Evolutionary conservation across 2,888 invertebrate genomes (phyloP).

Genomic region (Cerastoderma edule): DNA sequence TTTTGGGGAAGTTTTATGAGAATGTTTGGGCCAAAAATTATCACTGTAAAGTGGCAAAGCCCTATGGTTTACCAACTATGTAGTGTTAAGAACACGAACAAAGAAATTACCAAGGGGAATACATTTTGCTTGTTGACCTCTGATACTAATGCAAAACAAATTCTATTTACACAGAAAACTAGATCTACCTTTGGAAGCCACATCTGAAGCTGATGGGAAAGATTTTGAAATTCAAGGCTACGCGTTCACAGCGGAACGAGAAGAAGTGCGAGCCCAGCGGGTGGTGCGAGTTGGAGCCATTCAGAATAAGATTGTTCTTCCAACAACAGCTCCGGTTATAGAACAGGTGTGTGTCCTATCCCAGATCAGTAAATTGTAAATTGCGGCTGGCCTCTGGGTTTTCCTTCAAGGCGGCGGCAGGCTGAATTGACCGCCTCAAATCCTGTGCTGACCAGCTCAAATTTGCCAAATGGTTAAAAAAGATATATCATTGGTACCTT

Average conservation of each 20-base stretch:
- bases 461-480: too few species aligned
- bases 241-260: constrained; percentile 88
- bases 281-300: constrained; percentile 93
- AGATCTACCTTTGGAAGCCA: constrained; percentile 85
- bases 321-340: constrained; percentile 89
- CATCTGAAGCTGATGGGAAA: constrained; percentile 85
- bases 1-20: too few species aligned
- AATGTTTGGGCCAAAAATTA: too few species aligned
- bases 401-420: too few species aligned
- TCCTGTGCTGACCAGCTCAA: too few species aligned
- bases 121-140: not conserved
- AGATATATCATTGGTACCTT: too few species aligned
- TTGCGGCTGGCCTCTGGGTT: too few species aligned
- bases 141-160: not conserved
- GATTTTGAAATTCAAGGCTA: constrained; percentile 91
- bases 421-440: too few species aligned
- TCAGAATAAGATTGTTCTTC: constrained; percentile 93
- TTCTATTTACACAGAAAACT: constrained; percentile 65
- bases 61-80: not conserved
- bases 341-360: constrained; percentile 85
- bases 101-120: not conserved
- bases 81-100: not conserved
- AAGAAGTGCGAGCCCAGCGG: constrained; percentile 89
- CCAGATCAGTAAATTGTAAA: too few species aligned
- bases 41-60: not conserved